Conservation (phyloP, 2,888 invertebrate genomes). For the Rotaria magnacalcarata region DNA sequence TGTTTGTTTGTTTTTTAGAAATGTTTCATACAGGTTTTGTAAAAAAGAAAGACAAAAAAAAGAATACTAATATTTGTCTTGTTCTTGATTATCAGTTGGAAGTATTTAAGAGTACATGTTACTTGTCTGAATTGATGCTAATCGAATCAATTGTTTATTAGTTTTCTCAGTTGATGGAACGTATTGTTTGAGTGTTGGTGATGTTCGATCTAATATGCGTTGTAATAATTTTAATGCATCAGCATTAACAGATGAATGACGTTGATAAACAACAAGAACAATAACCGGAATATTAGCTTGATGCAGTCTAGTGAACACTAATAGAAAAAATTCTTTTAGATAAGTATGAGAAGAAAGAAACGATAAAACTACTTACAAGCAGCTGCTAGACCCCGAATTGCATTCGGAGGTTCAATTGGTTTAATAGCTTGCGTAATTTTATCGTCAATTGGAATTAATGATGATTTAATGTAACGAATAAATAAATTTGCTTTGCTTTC, state of each 20-base stretch:
- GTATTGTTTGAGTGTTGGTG: neutral
- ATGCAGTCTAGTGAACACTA: slow-evolving; percentile 14
- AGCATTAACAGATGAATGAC: neutral
- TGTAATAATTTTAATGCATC: slow-evolving; percentile 29
- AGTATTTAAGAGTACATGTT: neutral
- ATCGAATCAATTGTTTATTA: slow-evolving; percentile 32
- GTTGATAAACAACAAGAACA: slow-evolving; percentile 15
- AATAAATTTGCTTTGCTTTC: slow-evolving; percentile 26
- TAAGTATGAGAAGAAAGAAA: no score
- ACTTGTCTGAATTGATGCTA: neutral
- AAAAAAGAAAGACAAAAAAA: neutral
- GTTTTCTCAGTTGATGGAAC: neutral
- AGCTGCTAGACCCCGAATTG: slow-evolving; percentile 7
- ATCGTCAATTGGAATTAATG: neutral
- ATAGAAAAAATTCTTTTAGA: no score
- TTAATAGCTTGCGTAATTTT: neutral
- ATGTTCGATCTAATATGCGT: slow-evolving; percentile 13
- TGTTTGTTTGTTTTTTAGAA: neutral
- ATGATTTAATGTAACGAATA: slow-evolving; percentile 31
- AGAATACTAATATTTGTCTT: neutral
- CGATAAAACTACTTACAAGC: neutral
- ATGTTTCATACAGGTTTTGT: neutral
- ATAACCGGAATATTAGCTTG: neutral
- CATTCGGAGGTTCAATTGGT: slow-evolving; percentile 26
- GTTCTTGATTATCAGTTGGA: neutral